A percentile compares a stretch with the other conserved stretches of the same genome.
Evolutionary conservation across 2,113 vertebrate genomes (phyloP).

Genomic region (Sinocyclocheilus maitianheensis): DNA sequence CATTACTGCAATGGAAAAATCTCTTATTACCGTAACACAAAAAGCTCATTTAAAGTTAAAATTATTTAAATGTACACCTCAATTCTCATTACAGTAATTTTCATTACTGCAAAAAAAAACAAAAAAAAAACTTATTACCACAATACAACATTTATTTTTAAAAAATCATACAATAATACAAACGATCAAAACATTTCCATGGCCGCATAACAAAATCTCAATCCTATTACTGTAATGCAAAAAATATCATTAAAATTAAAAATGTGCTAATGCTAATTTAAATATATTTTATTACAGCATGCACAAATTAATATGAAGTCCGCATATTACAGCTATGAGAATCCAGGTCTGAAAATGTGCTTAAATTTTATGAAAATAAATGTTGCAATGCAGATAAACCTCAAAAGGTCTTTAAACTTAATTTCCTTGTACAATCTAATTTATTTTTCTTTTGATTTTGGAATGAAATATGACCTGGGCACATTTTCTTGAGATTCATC

Average conservation of each 20-base stretch:
- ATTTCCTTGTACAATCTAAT: not conserved
- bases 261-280: not conserved
- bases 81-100: not conserved
- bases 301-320: not conserved
- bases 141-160: not conserved
- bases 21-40: not conserved
- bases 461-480: not conserved
- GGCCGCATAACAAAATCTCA: not conserved
- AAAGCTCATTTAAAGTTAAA: not conserved
- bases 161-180: not conserved
- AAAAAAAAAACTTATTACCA: no score
- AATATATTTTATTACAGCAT: no score
- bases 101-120: not conserved
- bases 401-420: not conserved
- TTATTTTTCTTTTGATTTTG: not conserved
- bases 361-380: not conserved
- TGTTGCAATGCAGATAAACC: not conserved
- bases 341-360: not conserved
- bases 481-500: constrained; percentile 10
- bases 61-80: no score
- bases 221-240: not conserved
- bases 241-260: not conserved
- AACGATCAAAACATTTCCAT: not conserved
- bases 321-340: not conserved
- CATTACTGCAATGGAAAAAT: not conserved